A percentile compares a stretch with the other conserved stretches of the same genome.
phyloP scores from a whole-genome alignment of 2,888 invertebrate species.

The Lithophane ornitopus region DNA sequence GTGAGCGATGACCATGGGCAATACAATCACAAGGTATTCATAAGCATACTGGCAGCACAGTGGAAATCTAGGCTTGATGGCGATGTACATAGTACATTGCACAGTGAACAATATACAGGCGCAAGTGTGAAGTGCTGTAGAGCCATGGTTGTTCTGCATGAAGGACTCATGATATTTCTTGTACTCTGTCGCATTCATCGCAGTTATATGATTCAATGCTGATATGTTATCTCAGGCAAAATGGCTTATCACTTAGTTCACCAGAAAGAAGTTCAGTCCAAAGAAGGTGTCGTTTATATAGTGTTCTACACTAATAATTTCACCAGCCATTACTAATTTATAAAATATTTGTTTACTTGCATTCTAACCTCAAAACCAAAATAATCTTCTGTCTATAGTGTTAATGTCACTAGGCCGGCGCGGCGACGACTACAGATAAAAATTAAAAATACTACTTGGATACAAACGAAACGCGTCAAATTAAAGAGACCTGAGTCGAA shows the following conservation, averaged over 20 bases:
- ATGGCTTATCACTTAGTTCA: background rate
- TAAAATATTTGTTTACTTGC: background rate
- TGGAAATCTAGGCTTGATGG: constrained; percentile 67
- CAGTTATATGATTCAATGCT: constrained; percentile 9
- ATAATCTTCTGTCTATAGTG: constrained; percentile 27
- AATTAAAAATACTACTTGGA: no score
- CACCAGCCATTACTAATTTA: background rate
- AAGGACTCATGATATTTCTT: constrained; percentile 88
- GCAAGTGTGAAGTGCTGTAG: constrained; percentile 88
- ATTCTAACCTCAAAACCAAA: constrained; percentile 43
- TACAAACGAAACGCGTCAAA: no score
- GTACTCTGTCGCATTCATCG: constrained; percentile 82
- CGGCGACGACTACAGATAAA: no score
- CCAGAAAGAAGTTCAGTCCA: background rate
- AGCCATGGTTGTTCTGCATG: constrained; percentile 90
- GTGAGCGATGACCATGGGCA: constrained; percentile 90
- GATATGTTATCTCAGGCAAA: background rate
- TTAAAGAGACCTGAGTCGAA: no score
- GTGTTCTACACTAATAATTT: background rate
- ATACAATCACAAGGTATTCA: constrained; percentile 90
- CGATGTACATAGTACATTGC: constrained; percentile 78
- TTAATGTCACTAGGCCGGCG: no score
- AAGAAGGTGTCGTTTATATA: background rate
- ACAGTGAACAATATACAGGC: constrained; percentile 83
- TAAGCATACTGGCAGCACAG: constrained; percentile 77